These are phyloP conservation scores for Hyphantria cunea DNA, from an alignment of 1,140 invertebrate species.

Conservation along the genomic window DNA sequence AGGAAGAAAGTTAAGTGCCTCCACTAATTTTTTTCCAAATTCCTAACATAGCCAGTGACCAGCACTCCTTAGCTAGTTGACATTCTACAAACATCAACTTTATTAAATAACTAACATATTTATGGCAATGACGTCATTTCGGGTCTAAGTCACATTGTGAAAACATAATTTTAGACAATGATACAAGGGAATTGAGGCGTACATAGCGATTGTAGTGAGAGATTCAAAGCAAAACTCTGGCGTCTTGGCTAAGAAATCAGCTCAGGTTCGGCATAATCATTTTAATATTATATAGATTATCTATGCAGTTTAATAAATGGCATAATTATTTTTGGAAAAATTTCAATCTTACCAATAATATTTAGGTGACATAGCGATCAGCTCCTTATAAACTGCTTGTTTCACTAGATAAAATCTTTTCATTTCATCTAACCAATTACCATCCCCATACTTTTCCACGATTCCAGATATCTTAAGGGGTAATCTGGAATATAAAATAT, in stretches of 20 bases:
- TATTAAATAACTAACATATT: no score
- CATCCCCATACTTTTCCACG: slow-evolving; percentile 31
- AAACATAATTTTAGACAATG: no score
- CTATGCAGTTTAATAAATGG: not conserved
- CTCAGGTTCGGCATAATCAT: not conserved
- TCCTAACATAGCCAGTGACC: no score
- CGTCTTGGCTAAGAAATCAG: not conserved
- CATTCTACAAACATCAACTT: no score
- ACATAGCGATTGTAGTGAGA: no score
- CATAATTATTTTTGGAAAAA: not conserved
- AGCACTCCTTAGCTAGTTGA: no score
- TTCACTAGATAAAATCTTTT: slow-evolving; percentile 36
- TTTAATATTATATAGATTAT: not conserved
- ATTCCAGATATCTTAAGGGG: slow-evolving; percentile 30
- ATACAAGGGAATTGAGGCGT: no score
- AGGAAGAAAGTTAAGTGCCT: no score
- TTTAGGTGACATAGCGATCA: slow-evolving; percentile 46
- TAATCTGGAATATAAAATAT: slow-evolving; percentile 33
- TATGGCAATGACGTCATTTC: no score
- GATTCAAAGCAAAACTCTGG: not conserved
- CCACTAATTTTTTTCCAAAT: no score
- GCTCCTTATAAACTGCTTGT: slow-evolving; percentile 33
- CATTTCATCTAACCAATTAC: slow-evolving; percentile 39
- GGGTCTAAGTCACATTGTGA: no score
- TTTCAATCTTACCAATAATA: slow-evolving; percentile 45